These are phyloP conservation scores for Crotalus adamanteus DNA, from an alignment of 2,797 vertebrate species.

Conservation along the genomic window DNA sequence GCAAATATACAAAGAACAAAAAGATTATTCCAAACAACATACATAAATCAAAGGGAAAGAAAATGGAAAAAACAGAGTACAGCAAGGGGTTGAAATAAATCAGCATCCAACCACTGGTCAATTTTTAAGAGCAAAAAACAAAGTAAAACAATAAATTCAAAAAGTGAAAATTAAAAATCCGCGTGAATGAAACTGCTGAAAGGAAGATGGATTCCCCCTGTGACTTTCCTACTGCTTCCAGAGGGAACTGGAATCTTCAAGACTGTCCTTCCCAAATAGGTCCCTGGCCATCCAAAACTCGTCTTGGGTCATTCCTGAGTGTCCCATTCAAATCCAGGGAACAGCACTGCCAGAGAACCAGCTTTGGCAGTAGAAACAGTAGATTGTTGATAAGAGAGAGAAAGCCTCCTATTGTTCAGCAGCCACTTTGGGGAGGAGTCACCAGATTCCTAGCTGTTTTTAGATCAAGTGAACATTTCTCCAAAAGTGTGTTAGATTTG, in stretches of 20 bases:
- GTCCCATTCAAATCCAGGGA: neutral
- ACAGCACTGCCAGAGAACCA: neutral
- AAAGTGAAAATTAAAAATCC: neutral
- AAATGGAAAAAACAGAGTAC: neutral
- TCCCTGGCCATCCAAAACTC: neutral
- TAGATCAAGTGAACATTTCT: neutral
- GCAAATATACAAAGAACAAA: neutral
- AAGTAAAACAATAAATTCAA: neutral
- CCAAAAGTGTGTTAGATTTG: neutral
- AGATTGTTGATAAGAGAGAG: neutral
- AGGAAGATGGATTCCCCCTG: neutral
- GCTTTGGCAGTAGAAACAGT: neutral
- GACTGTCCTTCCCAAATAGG: neutral
- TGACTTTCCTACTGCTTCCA: neutral
- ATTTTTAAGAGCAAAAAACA: neutral
- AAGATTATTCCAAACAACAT: neutral
- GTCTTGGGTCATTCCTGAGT: neutral
- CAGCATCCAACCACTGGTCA: neutral
- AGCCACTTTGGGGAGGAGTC: too few relatives aligned
- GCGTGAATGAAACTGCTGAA: neutral
- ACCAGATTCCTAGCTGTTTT: neutral
- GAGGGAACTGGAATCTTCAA: neutral
- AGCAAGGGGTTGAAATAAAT: neutral
- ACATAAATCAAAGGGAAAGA: neutral
- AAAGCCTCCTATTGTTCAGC: too few relatives aligned